phyloP scores from a whole-genome alignment of 1,140 invertebrate species.

The Linepithema humile region DNA sequence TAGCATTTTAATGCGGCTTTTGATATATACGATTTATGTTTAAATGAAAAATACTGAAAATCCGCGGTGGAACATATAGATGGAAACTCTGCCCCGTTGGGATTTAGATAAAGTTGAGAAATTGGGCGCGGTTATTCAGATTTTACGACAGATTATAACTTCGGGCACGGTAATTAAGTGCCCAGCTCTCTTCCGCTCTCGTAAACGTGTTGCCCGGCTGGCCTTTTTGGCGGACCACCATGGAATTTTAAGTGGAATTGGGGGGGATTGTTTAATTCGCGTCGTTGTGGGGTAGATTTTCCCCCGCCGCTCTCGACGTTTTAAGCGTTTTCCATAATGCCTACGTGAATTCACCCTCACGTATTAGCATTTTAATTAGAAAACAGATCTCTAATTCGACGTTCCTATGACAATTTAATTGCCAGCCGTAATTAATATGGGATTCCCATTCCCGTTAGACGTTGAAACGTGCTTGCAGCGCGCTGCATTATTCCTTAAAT shows the following conservation, averaged over 20 bases:
- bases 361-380: conserved; percentile 75
- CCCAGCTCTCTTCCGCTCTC: conserved; percentile 43
- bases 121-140: conserved; percentile 75
- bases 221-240: conserved; percentile 65
- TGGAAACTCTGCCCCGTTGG: conserved; percentile 61
- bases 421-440: conserved; percentile 50
- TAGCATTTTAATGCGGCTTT: not conserved
- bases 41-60: not conserved
- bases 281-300: conserved; percentile 32
- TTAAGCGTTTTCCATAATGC: conserved; percentile 71
- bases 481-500: conserved; percentile 16
- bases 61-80: too few relatives aligned
- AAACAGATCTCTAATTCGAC: conserved; percentile 58
- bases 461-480: not conserved
- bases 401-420: conserved; percentile 61
- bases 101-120: conserved; percentile 77
- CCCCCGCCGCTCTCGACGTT: conserved; percentile 45
- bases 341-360: conserved; percentile 46
- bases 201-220: conserved; percentile 53
- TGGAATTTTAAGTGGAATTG: conserved; percentile 72
- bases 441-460: not conserved
- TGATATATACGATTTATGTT: not conserved
- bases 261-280: conserved; percentile 72
- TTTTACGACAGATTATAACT: conserved; percentile 76
- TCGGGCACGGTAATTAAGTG: conserved; percentile 73